phyloP scores from a whole-genome alignment of 2,888 invertebrate genomes.

The Harpalus rubripes region DNA sequence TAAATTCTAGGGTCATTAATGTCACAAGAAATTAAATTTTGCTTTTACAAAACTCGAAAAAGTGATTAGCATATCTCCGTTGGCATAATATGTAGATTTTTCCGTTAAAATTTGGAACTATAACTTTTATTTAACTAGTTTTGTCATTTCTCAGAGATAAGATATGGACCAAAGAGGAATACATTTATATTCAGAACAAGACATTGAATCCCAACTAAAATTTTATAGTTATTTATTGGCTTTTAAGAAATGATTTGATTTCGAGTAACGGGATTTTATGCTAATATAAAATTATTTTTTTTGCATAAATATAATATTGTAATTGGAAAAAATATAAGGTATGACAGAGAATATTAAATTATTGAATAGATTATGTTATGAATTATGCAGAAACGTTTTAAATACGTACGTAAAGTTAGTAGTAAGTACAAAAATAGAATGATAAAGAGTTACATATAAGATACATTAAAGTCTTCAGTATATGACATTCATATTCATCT shows the following conservation, averaged over 20 bases:
- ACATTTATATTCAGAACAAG: slow-evolving; percentile 35
- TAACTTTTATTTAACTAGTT: slow-evolving; percentile 15
- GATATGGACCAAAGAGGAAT: slow-evolving; percentile 22
- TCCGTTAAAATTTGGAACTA: slow-evolving; percentile 28
- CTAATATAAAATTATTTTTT: slow-evolving; percentile 2
- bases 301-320: slow-evolving; percentile 19
- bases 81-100: slow-evolving; percentile 11
- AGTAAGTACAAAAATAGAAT: neutral
- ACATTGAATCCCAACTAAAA: slow-evolving; percentile 27
- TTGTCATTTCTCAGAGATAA: slow-evolving; percentile 31
- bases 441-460: neutral
- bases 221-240: slow-evolving; percentile 39
- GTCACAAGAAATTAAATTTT: slow-evolving; percentile 28
- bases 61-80: slow-evolving; percentile 22
- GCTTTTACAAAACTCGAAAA: slow-evolving; percentile 34
- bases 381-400: neutral
- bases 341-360: neutral
- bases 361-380: neutral
- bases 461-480: neutral
- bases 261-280: slow-evolving; percentile 23
- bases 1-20: slow-evolving; percentile 34
- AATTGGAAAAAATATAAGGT: neutral
- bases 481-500: slow-evolving; percentile 12
- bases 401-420: too few species aligned
- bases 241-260: slow-evolving; percentile 24